These are phyloP conservation scores for Orcinus orca DNA, from an alignment of 2,113 vertebrate species.

Conservation along the genomic window DNA sequence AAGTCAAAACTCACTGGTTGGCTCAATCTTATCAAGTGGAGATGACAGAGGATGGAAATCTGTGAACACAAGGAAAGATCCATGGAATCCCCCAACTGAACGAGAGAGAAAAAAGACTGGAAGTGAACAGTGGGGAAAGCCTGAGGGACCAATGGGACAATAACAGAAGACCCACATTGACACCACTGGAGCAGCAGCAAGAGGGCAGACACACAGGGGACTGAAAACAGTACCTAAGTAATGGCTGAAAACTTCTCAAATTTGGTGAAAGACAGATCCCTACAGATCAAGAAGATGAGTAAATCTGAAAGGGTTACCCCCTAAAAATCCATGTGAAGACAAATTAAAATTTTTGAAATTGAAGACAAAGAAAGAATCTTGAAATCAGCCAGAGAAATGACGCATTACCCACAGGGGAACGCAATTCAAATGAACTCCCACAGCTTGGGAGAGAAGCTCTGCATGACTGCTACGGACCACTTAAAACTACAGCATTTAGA, in stretches of 20 bases:
- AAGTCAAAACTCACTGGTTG: not conserved
- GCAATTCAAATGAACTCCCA: not conserved
- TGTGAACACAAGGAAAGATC: not conserved
- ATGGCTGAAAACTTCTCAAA: not conserved
- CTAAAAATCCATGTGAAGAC: not conserved
- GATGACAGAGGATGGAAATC: not conserved
- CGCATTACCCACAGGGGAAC: no score
- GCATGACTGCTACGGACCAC: not conserved
- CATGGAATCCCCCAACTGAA: not conserved
- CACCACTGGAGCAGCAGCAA: accelerated
- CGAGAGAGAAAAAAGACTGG: not conserved
- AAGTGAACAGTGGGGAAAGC: not conserved
- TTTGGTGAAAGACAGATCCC: not conserved
- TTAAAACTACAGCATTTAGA: not conserved
- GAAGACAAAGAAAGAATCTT: not conserved
- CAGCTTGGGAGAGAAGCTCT: not conserved
- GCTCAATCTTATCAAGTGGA: not conserved
- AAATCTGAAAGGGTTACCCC: not conserved
- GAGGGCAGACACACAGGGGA: not conserved
- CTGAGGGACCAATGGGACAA: not conserved
- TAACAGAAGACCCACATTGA: not conserved
- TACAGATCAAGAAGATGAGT: not conserved
- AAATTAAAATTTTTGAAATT: not conserved
- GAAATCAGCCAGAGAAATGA: not conserved
- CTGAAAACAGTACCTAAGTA: not conserved